phyloP scores from a whole-genome alignment of 2,797 vertebrate species.

The Microctenopoma steveboyesi region DNA sequence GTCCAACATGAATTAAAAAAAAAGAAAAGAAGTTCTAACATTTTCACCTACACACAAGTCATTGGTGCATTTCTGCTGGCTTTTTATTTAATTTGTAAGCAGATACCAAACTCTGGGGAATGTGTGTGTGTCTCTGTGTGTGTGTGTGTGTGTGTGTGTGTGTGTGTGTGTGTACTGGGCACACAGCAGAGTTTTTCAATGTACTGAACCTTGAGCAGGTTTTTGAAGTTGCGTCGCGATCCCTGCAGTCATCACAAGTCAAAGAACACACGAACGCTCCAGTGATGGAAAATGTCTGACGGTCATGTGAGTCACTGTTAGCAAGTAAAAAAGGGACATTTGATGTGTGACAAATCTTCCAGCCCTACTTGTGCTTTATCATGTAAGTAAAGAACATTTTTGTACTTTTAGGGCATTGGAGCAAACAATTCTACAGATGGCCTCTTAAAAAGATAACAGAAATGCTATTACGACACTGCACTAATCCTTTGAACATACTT shows the following conservation, averaged over 20 bases:
- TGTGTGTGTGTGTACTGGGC: too few species aligned
- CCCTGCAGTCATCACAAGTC: background rate
- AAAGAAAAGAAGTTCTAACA: background rate
- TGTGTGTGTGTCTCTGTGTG: too few species aligned
- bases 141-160: too few species aligned
- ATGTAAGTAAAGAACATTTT: background rate
- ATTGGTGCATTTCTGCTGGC: constrained; percentile 10
- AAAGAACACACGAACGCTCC: background rate
- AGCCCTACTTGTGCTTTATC: background rate
- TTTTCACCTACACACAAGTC: constrained; percentile 1
- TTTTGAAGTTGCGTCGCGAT: background rate
- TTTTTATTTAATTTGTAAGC: constrained; percentile 24
- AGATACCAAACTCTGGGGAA: constrained; percentile 14
- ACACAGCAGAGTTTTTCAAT: background rate
- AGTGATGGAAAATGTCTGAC: background rate
- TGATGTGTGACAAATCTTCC: background rate
- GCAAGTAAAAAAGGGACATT: background rate
- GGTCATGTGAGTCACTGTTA: background rate
- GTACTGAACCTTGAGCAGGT: background rate
- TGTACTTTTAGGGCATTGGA: background rate
- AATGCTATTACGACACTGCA: background rate
- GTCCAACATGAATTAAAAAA: constrained; percentile 1
- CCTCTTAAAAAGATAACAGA: constrained; percentile 1
- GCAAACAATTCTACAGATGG: background rate
- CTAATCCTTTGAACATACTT: background rate